Evolutionary conservation across 1,140 invertebrate genomes (phyloP), one percentile per base, ranked within the genome.

Genomic region (Ceratosolen solmsi): DNA sequence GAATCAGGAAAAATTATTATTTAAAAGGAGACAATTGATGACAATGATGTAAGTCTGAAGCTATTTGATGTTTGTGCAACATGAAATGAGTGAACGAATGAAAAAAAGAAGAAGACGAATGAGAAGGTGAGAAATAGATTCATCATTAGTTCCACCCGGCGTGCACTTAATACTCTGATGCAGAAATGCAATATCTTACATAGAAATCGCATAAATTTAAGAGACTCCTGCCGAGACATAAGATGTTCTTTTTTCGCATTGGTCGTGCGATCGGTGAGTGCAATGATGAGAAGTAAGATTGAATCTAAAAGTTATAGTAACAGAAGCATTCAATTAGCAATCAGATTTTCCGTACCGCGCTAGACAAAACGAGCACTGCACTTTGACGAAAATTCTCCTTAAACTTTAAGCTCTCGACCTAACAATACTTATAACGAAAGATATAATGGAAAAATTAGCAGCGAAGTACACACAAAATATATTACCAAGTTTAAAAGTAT

Each of bases 161-260:
- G 65, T 82, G 74, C 65, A 77, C 80, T 82, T 82, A 77, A 60
- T 36, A 51, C 74, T 77, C 51, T 72, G 63, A 82, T 77, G 80
- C 51, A 74, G 73, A 82, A 82, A 82, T 82, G n/a, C n/a, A 82
- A 82, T 82, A 82, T 74, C 80, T 82, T 82, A 82, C 80, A 82
- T 72, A 65, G 54, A 77, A 82, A 82, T 82, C 80, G 80, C 80
- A 82, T 82, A 82, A 82, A 82, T 77, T 82, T 82, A 46, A 77
- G 73, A 77, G 73, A 63, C 80, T 82, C 80, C 54, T n/a, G 38
- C 54, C 74, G 74, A 82, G 80, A 70, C 63, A 54, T 63, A 65
- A 65, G 80, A 77, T 82, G 80, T 76, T 75, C 72, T 76, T 70
- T 25, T n/a, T n/a, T 76, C 60, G 33, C 79, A 46, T 65, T 49